Percentiles rank a stretch among this genome's conserved stretches.
Conservation (phyloP, 2,113 vertebrate species). For the Acanthisitta chloris region DNA sequence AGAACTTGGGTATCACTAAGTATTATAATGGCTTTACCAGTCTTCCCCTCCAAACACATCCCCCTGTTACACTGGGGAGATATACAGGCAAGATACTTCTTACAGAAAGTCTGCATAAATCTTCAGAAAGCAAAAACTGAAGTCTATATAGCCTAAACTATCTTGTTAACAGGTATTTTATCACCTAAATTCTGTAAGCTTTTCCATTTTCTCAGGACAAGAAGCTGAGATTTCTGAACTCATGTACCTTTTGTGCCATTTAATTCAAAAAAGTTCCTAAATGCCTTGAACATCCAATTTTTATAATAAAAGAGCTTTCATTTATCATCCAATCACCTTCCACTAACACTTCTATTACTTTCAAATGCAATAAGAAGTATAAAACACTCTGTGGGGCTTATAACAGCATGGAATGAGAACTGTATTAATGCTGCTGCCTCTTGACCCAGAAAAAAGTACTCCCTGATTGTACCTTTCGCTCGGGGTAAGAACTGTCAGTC, state of each 20-base stretch:
- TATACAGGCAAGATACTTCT: neutral
- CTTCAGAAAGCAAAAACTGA: neutral
- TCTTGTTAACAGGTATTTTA: neutral
- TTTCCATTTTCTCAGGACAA: neutral
- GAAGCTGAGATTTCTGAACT: neutral
- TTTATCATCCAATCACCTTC: slow-evolving; percentile 1
- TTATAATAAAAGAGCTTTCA: slow-evolving; percentile 21
- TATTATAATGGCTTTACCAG: neutral
- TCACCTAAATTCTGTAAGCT: neutral
- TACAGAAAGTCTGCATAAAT: neutral
- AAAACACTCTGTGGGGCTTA: neutral
- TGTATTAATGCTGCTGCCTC: slow-evolving; percentile 8
- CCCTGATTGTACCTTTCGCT: slow-evolving; percentile 10
- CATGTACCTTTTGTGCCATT: neutral
- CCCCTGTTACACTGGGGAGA: no score
- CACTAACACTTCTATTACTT: slow-evolving; percentile 13
- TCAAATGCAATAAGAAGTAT: neutral
- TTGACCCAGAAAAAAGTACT: slow-evolving; percentile 15
- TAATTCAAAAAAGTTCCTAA: slow-evolving; percentile 7
- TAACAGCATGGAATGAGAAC: slow-evolving; percentile 12
- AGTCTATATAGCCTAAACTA: neutral
- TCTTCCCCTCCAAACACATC: neutral
- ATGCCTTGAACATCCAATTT: slow-evolving; percentile 4
- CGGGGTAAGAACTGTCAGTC: neutral
- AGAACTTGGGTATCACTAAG: neutral